phyloP scores from a whole-genome alignment of 1,140 invertebrate genomes.

The Aphidius gifuensis region DNA sequence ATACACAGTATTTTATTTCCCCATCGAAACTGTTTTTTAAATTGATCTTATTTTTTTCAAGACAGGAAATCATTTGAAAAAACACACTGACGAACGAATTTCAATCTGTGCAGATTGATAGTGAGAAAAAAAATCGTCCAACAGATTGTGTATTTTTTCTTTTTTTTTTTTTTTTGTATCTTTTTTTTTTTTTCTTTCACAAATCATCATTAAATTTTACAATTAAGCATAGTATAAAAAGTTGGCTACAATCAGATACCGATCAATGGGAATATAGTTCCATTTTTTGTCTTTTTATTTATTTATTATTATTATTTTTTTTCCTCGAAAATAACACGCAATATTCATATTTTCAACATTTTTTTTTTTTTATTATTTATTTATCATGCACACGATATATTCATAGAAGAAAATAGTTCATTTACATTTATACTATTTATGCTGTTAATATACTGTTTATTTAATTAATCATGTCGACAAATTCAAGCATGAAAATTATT shows the following conservation, averaged over 20 bases:
- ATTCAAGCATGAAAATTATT: no score
- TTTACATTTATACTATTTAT: slow-evolving; percentile 41
- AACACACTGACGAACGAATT: neutral
- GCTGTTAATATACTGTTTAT: slow-evolving; percentile 29
- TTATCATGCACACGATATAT: slow-evolving; percentile 39
- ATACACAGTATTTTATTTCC: slow-evolving; percentile 42
- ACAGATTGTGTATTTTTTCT: neutral
- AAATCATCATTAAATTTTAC: neutral
- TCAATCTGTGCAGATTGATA: neutral
- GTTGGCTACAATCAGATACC: slow-evolving; percentile 10
- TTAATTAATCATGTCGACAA: neutral
- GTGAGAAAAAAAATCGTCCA: neutral
- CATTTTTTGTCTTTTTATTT: slow-evolving; percentile 3
- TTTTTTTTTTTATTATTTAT: no score
- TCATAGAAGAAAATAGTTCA: slow-evolving; percentile 50
- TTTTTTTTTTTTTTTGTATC: neutral
- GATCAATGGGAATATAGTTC: slow-evolving; percentile 7
- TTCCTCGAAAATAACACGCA: slow-evolving; percentile 38
- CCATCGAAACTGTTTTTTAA: slow-evolving; percentile 6
- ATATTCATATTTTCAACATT: slow-evolving; percentile 19
- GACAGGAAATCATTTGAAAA: slow-evolving; percentile 31
- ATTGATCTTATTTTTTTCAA: slow-evolving; percentile 41
- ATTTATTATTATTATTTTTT: slow-evolving; percentile 9
- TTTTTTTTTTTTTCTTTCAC: neutral
- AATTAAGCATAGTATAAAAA: slow-evolving; percentile 15